Percentiles rank a stretch among this genome's conserved stretches.
Evolutionary conservation across 2,797 vertebrate genomes (phyloP).

Genomic region (Yasuhikotakia modesta): DNA sequence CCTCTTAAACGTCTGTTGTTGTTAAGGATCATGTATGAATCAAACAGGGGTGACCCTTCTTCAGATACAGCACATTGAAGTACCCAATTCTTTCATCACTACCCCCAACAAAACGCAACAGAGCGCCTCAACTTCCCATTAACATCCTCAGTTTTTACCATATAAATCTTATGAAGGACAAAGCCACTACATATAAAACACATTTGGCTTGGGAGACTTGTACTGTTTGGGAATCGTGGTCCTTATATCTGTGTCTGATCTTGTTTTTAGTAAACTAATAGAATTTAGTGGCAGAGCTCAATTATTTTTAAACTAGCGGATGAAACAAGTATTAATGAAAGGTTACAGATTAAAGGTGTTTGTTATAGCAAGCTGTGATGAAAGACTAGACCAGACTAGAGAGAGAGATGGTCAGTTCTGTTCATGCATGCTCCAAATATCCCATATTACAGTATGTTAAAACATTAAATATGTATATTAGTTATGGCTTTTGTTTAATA

Average conservation of each 20-base stretch:
- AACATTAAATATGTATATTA: constrained; percentile 32
- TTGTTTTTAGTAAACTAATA: no score
- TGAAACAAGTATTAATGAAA: background rate
- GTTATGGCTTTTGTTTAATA: constrained; percentile 25
- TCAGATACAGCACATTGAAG: background rate
- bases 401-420: background rate
- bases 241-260: background rate
- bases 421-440: constrained; percentile 30
- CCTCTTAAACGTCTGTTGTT: background rate
- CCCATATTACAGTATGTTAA: constrained; percentile 28
- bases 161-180: background rate
- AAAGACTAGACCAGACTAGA: background rate
- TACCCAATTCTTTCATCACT: background rate
- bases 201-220: background rate
- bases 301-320: background rate
- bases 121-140: background rate
- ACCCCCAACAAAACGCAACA: background rate
- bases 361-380: background rate
- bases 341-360: background rate
- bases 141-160: background rate
- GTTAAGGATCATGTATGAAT: background rate
- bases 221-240: background rate
- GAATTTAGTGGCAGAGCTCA: background rate
- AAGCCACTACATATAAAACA: background rate
- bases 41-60: background rate